Conservation (phyloP, 2,888 invertebrate species). For the Aporophyla nigra region DNA sequence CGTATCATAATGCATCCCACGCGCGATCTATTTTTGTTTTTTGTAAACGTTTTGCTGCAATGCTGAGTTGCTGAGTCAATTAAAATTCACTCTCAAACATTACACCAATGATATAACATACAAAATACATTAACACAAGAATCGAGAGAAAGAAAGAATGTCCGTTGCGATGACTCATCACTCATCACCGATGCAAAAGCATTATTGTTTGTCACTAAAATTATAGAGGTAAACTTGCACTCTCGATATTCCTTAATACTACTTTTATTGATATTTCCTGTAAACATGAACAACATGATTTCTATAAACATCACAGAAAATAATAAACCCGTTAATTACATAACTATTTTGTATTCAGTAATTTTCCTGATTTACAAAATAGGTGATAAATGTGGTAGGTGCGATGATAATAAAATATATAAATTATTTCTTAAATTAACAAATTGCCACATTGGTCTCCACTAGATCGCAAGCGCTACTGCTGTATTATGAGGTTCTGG, state of each 20-base stretch:
- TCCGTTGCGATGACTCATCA: constrained; percentile 15
- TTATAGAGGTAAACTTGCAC: background rate
- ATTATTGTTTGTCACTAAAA: constrained; percentile 9
- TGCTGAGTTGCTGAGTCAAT: constrained; percentile 6
- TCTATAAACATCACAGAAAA: background rate
- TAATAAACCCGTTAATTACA: background rate
- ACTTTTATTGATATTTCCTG: background rate
- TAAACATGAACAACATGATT: background rate
- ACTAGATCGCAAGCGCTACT: no score
- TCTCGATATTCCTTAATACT: background rate
- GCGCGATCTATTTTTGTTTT: constrained; percentile 32
- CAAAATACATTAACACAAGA: constrained; percentile 30
- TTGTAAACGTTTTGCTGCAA: constrained; percentile 18
- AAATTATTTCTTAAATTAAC: no score
- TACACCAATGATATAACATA: constrained; percentile 23
- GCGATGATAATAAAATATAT: no score
- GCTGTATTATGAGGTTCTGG: no score
- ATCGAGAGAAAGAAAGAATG: constrained; percentile 37
- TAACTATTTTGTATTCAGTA: background rate
- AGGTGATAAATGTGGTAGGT: no score
- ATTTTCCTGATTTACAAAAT: background rate
- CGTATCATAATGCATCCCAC: constrained; percentile 13
- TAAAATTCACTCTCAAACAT: constrained; percentile 14
- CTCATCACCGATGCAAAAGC: background rate
- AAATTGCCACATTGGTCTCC: no score